phyloP scores from a whole-genome alignment of 1,140 invertebrate genomes.

The Phenacoccus solenopsis region DNA sequence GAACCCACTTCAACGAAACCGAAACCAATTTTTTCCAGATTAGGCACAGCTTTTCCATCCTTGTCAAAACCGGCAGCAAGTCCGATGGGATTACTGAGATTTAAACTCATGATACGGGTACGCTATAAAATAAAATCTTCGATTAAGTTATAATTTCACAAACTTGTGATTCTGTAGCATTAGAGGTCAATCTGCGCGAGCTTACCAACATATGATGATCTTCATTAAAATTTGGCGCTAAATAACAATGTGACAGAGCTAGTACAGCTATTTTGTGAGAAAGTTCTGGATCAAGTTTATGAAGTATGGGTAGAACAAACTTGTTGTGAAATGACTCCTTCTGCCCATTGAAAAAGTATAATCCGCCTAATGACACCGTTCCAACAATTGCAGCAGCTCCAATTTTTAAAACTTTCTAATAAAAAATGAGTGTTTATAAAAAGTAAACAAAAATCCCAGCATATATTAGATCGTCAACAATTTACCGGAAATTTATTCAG shows the following conservation, averaged over 20 bases:
- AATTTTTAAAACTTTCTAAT: too few species aligned
- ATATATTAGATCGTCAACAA: too few species aligned
- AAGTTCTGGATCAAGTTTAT: conserved; percentile 55
- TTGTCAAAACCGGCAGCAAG: conserved; percentile 98
- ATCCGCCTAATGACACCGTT: too few species aligned
- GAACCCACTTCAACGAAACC: conserved; percentile 95
- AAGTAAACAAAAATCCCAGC: too few species aligned
- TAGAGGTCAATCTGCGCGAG: too few species aligned
- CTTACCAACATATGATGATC: not conserved
- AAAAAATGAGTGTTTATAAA: too few species aligned
- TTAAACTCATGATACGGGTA: conserved; percentile 34
- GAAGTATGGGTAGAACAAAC: conserved; percentile 53
- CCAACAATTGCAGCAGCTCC: not conserved
- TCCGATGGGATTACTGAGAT: conserved; percentile 80
- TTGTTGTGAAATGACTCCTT: conserved; percentile 56
- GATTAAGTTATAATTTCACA: not conserved
- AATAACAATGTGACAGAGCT: conserved; percentile 35
- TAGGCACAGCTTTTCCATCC: conserved; percentile 77
- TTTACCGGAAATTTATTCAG: too few species aligned
- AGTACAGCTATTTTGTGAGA: conserved; percentile 64
- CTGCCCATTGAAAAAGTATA: not conserved
- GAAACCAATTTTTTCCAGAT: conserved; percentile 76
- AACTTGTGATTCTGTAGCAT: not conserved
- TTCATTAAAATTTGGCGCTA: conserved; percentile 9
- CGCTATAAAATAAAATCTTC: not conserved